Evolutionary conservation across 53 echinoderm and acorn worm species (phyloP), one percentile per base, ranked within the genome.

Genomic region (Luidia sarsii): DNA sequence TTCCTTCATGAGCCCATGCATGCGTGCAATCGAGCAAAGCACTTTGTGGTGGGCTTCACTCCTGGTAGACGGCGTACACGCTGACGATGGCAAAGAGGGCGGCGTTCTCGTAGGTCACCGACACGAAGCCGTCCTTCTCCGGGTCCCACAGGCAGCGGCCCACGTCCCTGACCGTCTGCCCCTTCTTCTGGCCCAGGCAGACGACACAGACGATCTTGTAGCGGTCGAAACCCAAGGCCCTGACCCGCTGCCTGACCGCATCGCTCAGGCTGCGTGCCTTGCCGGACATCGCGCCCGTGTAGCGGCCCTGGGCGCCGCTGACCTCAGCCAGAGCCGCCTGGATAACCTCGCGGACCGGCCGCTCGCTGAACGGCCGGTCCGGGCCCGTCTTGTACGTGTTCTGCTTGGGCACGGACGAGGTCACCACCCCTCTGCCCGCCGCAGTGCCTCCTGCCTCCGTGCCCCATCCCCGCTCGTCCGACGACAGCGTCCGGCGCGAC

Each of bases 121-220:
- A 85, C 72, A 85, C 71, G 45, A 83, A 89, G 10, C 85, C 83
- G 71, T 90, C 90, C 19, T 64, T 85, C 21, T 35, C n/a, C 18
- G 85, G 34, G 48, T 90, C 85, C 90, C 90, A 90, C 30, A 90
- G 71, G 41, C 90, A 90, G 9, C 85, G 48, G 19, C 90, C 85
- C 22, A 71, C 68, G 49, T 85, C 85, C 46, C 57, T 59, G 48
- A 90, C 57, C 5, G 72, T 85, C 51, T 90, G 90, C 1, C 81
- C 85, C 54, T 50, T 63, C 48, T 57, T 71, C 48, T 57, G 66
- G n/a, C 85, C 80, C 25, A 90, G 38, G 8, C 72, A 85, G 32
- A 67, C 85, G 22, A 85, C 48, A 16, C 73, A 90, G 67, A 90
- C 69, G 53, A 90, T 70, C 74, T 90, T 90, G 61, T 90, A 90